A percentile compares a stretch with the other conserved stretches of the same genome.
These are phyloP conservation scores for Manduca sexta DNA, from an alignment of 1,140 invertebrate species.

Conservation along the genomic window DNA sequence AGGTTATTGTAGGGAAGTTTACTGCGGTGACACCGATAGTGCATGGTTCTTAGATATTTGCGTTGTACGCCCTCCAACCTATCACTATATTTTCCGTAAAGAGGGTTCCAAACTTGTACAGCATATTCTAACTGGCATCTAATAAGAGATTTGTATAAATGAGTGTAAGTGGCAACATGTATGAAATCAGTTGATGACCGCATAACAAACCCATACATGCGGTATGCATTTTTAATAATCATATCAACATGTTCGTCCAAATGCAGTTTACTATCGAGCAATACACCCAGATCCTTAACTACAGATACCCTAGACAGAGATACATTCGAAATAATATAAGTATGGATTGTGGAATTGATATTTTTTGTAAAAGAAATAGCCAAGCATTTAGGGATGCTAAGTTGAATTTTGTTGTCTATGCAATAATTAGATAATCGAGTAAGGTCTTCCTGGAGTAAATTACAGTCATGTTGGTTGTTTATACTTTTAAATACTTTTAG, in stretches of 20 bases:
- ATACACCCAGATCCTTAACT: slow-evolving; percentile 4
- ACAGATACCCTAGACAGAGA: neutral
- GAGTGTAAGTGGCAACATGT: slow-evolving; percentile 3
- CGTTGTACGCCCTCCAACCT: no score
- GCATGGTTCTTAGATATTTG: no score
- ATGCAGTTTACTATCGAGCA: neutral
- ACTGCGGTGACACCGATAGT: no score
- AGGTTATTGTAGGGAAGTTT: no score
- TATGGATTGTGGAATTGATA: neutral
- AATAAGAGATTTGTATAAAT: slow-evolving; percentile 11
- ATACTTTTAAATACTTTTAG: slow-evolving; percentile 36
- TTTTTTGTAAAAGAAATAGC: slow-evolving; percentile 17
- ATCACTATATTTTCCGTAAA: slow-evolving; percentile 13
- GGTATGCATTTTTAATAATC: slow-evolving; percentile 11
- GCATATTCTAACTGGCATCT: slow-evolving; percentile 15
- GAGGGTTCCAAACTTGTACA: slow-evolving; percentile 12
- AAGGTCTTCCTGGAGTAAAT: slow-evolving; percentile 17
- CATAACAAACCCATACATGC: slow-evolving; percentile 17
- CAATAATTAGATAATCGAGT: slow-evolving; percentile 18
- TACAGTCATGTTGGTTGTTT: slow-evolving; percentile 9
- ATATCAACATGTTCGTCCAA: slow-evolving; percentile 5
- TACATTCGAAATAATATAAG: neutral
- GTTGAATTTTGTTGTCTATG: slow-evolving; percentile 16
- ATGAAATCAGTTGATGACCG: slow-evolving; percentile 5
- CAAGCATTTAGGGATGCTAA: slow-evolving; percentile 23